phyloP scores from a whole-genome alignment of 2,888 invertebrate species.

The Cryptus armator region DNA sequence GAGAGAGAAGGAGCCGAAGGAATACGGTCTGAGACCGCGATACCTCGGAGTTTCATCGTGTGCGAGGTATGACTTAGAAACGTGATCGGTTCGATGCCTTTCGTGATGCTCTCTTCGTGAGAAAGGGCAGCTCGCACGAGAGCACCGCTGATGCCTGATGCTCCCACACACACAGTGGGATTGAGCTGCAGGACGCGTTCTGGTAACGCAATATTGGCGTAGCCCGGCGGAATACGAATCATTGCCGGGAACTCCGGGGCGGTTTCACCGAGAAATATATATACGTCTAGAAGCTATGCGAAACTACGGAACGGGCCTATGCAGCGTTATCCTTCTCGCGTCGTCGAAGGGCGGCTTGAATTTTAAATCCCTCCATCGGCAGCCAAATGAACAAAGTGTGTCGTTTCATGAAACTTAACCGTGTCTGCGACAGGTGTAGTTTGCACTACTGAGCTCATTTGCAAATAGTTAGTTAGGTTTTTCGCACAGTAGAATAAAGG shows the following conservation, averaged over 20 bases:
- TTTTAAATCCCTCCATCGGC: conserved; percentile 6
- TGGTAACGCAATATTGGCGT: conserved; percentile 84
- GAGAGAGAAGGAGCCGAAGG: conserved; percentile 64
- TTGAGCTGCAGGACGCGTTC: conserved; percentile 83
- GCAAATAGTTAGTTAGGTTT: not conserved
- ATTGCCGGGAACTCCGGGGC: conserved; percentile 61
- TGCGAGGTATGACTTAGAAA: conserved; percentile 80
- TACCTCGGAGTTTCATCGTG: conserved; percentile 25
- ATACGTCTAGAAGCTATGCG: conserved; percentile 51
- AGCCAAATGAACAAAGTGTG: not conserved
- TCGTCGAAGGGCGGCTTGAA: conserved; percentile 34
- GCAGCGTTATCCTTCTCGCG: conserved; percentile 11
- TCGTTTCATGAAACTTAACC: not conserved
- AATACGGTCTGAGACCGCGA: conserved; percentile 60
- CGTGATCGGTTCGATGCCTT: conserved; percentile 61
- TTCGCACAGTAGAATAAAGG: too few species aligned
- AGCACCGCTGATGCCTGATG: conserved; percentile 55
- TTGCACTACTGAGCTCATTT: not conserved
- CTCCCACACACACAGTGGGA: conserved; percentile 58
- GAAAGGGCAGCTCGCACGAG: conserved; percentile 55
- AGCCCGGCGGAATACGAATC: conserved; percentile 83
- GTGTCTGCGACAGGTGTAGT: not conserved
- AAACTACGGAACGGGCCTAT: conserved; percentile 39
- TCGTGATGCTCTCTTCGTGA: conserved; percentile 54
- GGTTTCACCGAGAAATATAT: conserved; percentile 48